These are phyloP conservation scores for Avahi laniger DNA, from an alignment of 2,797 vertebrate genomes.

Conservation along the genomic window DNA sequence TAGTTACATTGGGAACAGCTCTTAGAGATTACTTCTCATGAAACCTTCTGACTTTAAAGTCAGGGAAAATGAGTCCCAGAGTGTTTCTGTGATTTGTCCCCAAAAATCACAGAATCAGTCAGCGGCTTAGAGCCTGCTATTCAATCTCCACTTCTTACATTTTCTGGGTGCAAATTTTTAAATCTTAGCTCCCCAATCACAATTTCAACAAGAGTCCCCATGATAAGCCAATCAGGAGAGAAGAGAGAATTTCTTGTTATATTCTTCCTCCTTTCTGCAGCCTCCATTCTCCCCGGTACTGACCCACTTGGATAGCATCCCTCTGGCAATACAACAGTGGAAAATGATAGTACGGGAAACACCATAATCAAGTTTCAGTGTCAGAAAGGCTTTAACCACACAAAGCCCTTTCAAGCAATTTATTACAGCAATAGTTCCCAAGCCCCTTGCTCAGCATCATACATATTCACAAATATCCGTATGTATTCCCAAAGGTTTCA, in stretches of 20 bases:
- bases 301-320: background rate
- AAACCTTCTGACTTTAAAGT: background rate
- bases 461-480: background rate
- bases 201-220: slow-evolving; percentile 8
- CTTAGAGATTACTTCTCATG: background rate
- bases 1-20: background rate
- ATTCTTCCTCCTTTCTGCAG: background rate
- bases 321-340: background rate
- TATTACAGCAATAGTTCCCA: background rate
- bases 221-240: background rate
- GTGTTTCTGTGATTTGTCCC: background rate
- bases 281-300: background rate
- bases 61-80: slow-evolving; percentile 4
- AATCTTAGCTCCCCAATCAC: background rate
- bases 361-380: background rate
- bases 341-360: background rate
- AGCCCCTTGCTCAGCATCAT: background rate
- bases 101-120: slow-evolving; percentile 3
- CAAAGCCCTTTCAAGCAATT: background rate
- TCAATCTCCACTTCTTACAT: background rate
- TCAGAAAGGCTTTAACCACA: slow-evolving; percentile 15
- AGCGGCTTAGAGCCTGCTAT: background rate
- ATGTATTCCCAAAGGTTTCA: background rate
- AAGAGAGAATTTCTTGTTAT: background rate
- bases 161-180: background rate